Conservation (phyloP, 2,113 vertebrate genomes). For the Petroica traversi region DNA sequence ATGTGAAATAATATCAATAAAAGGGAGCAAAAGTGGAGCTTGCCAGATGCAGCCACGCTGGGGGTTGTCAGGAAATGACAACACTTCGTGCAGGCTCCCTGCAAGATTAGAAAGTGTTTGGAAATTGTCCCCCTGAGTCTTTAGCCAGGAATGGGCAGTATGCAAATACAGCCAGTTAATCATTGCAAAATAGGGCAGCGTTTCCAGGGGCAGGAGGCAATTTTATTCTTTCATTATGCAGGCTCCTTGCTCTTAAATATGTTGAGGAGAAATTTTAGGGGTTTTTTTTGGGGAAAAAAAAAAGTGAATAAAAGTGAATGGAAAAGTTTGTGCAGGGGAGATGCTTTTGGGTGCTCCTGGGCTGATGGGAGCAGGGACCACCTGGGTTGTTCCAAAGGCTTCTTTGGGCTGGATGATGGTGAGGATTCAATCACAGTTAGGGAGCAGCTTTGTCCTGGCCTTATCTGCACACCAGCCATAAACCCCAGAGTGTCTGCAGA, state of each 20-base stretch:
- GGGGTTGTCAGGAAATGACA: slow-evolving; percentile 23
- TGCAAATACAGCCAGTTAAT: slow-evolving; percentile 25
- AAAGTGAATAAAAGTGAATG: neutral
- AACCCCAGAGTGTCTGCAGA: accelerated
- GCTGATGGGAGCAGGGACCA: accelerated
- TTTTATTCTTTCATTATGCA: neutral
- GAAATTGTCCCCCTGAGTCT: neutral
- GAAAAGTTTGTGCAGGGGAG: neutral
- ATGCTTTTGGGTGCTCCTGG: neutral
- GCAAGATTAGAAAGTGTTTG: slow-evolving; percentile 1
- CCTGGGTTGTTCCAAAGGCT: accelerated
- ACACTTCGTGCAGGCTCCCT: neutral
- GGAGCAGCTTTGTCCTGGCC: neutral
- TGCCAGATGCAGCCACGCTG: neutral
- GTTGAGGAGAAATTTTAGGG: neutral
- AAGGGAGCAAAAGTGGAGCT: neutral
- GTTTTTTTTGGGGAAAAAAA: neutral
- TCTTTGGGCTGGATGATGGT: neutral
- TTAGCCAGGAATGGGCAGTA: neutral
- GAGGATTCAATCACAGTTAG: neutral
- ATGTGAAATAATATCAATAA: neutral
- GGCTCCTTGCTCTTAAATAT: neutral
- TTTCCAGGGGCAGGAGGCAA: slow-evolving; percentile 1
- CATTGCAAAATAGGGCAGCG: neutral
- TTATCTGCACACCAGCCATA: neutral